Base-by-base conservation (phyloP, 2,797 vertebrate species). In the Austrolebias charrua region DNA sequence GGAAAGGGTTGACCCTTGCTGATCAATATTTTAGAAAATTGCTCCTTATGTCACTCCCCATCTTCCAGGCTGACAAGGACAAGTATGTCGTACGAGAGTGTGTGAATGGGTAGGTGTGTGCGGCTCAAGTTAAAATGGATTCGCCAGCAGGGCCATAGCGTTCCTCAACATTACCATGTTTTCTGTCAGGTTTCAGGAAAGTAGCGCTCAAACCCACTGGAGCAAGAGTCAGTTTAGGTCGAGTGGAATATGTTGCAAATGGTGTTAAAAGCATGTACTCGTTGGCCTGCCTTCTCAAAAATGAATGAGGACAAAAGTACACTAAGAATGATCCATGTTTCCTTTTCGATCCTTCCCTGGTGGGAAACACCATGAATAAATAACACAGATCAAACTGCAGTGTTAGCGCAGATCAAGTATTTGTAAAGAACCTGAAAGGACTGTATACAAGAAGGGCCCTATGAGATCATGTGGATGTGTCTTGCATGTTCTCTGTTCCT, bases 231-330 rank as follows among this genome's bases (percentile, higher is more conserved):
- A 85, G 66, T 83, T 87, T 84, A 89, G 92, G 92, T 92, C 83
- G 84, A 83, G 80, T 69, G 65, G 84, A 88, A 91, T 90, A 90
- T 89, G 89, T 86, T 79, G 78, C 87, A 89, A 85, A 90, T 90
- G 89, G 86, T 92, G 92, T 93, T 93, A 92, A 93, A 93, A 93
- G 92, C 91, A 88, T 91, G 90, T 90, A 88, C 90, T 88, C 69
- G 81, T 85, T 89, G 85, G 88, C 89, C 86, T 79, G 74, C 9
- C 16, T 45, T 63, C 60, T 92, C 55, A 92, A 93, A 92, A 87
- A 90, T 91, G 79, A 66, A 94, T 90, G 71, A 84, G 71, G 56
- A 13, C 66, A 69, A 73, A 73, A 60, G 72, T 71, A 73, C 62
- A 74, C 80, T 86, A 87, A 91, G 88, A 90, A 90, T 79, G 73